Conservation (phyloP, 2,888 invertebrate species). For the Alloplasta piceator region DNA sequence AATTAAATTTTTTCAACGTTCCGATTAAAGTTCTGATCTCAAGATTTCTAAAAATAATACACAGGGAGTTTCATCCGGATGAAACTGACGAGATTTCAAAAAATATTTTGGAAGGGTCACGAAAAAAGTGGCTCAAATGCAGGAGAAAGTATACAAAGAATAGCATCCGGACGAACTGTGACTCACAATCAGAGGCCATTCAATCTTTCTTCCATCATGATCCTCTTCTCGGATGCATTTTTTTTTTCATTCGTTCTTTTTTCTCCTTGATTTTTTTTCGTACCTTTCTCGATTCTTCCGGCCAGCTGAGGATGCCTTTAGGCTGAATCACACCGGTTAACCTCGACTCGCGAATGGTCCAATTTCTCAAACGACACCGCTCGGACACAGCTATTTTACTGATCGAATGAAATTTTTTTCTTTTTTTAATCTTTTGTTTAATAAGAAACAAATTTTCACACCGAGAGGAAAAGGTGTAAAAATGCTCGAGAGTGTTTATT, state of each 20-base stretch:
- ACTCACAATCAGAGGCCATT: conserved; percentile 52
- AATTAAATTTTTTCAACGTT: too few species aligned
- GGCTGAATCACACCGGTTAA: conserved; percentile 73
- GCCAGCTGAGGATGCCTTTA: conserved; percentile 67
- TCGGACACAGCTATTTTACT: not conserved
- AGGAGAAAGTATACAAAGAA: conserved; percentile 51
- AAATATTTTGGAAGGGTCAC: conserved; percentile 26
- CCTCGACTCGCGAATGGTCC: conserved; percentile 15
- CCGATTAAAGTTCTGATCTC: too few species aligned
- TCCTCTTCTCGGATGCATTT: conserved; percentile 20
- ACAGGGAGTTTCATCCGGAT: not conserved
- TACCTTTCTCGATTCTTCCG: conserved; percentile 68
- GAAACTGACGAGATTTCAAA: conserved; percentile 8
- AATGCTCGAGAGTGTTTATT: not conserved
- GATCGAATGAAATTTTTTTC: conserved; percentile 4
- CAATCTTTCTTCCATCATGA: conserved; percentile 45
- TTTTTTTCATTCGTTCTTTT: conserved; percentile 7
- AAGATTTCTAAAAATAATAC: too few species aligned
- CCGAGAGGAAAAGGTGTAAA: not conserved
- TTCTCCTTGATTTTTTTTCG: conserved; percentile 9
- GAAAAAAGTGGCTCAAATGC: not conserved
- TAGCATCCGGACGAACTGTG: conserved; percentile 44
- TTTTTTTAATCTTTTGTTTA: not conserved
- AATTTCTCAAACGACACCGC: not conserved
- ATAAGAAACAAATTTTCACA: not conserved